A percentile compares a stretch with the other conserved stretches of the same genome.
These are phyloP conservation scores for Galerucella nymphaeae DNA, from an alignment of 2,888 invertebrate genomes.

Conservation along the genomic window DNA sequence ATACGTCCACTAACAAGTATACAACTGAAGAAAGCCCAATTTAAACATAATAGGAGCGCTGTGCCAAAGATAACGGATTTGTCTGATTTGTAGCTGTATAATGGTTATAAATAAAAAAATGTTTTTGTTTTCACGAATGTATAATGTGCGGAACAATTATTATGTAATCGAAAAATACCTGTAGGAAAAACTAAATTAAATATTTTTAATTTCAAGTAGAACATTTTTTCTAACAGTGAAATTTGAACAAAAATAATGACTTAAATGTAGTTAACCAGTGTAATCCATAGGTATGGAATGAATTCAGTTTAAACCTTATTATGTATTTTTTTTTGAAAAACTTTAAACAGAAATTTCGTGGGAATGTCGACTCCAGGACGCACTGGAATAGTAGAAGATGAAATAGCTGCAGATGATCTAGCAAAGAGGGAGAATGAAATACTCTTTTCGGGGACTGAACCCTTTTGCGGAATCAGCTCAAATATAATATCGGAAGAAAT, in stretches of 20 bases:
- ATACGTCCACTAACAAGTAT: not conserved
- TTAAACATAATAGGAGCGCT: slow-evolving; percentile 7
- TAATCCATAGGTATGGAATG: not conserved
- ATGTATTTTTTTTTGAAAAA: not conserved
- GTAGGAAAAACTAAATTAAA: not conserved
- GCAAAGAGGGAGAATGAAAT: too few species aligned
- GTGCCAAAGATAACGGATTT: slow-evolving; percentile 8
- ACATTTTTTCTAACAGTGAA: too few species aligned
- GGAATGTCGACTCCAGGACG: too few species aligned
- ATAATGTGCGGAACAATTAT: not conserved
- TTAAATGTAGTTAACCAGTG: not conserved
- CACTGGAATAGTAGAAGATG: too few species aligned
- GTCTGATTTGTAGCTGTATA: not conserved
- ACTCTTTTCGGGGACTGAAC: too few species aligned
- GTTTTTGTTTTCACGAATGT: not conserved
- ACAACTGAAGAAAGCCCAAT: slow-evolving; percentile 3
- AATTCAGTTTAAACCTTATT: not conserved
- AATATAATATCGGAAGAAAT: too few species aligned
- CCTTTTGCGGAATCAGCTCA: too few species aligned
- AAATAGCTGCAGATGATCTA: too few species aligned
- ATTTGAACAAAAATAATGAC: too few species aligned
- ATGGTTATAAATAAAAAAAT: slow-evolving; percentile 3
- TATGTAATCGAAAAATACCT: not conserved
- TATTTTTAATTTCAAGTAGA: too few species aligned
- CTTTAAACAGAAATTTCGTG: not conserved